Conservation (phyloP, 2,888 invertebrate genomes). For the Schizotus pectinicornis region DNA sequence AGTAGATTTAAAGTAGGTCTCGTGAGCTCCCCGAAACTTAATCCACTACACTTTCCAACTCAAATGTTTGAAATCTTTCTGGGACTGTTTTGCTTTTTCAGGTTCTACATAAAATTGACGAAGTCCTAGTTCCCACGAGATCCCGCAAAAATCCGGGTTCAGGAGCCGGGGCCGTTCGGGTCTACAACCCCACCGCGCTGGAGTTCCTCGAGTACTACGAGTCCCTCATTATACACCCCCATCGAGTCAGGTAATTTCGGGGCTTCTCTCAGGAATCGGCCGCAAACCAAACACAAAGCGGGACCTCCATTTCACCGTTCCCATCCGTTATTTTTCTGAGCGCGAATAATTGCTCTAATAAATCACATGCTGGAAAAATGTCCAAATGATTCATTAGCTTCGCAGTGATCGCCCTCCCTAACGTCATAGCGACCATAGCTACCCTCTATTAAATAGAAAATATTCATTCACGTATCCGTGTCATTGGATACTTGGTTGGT, state of each 20-base stretch:
- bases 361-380: too few species aligned
- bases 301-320: not conserved
- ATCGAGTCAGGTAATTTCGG: slow-evolving; percentile 70
- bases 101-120: slow-evolving; percentile 88
- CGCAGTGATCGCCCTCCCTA: too few species aligned
- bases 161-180: slow-evolving; percentile 54
- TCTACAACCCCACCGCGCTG: slow-evolving; percentile 82
- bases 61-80: slow-evolving; percentile 11
- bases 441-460: too few species aligned
- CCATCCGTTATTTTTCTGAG: too few species aligned
- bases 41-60: slow-evolving; percentile 10
- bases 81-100: slow-evolving; percentile 54
- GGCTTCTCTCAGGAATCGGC: not conserved
- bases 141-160: slow-evolving; percentile 58
- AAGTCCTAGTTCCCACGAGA: slow-evolving; percentile 81
- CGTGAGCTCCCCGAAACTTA: slow-evolving; percentile 11
- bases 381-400: too few species aligned
- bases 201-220: slow-evolving; percentile 81
- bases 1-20: slow-evolving; percentile 29
- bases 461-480: too few species aligned
- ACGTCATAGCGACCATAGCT: too few species aligned
- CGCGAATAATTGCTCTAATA: too few species aligned
- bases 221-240: slow-evolving; percentile 73
- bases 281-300: not conserved
- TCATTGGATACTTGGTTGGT: too few species aligned